Evolutionary conservation across 2,797 vertebrate species (phyloP), one percentile per base, ranked within the genome.

Genomic region (Calcarius lapponicus): DNA sequence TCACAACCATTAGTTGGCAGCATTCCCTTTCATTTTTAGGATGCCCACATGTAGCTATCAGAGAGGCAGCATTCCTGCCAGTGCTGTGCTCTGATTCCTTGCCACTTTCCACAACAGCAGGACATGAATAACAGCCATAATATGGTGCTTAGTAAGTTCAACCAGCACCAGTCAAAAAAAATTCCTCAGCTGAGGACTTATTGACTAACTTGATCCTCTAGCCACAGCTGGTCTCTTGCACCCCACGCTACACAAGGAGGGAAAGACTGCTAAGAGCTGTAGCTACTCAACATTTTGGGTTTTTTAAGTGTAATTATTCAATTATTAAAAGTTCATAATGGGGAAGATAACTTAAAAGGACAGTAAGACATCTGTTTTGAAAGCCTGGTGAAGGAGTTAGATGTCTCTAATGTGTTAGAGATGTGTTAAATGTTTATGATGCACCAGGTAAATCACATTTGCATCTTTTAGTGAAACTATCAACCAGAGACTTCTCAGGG

Each of bases 181-280:
- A 40, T 29, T 86, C 28, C 31, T 66, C 32, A 60, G 31, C 21
- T 60, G 57, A 70, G 53, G 45, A 81, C 9, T 29, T 74, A 5
- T 19, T 4, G 34, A 22, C 80, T 65, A 71, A 64, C 21, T n/a
- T 28, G 38, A 48, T 40, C 56, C 10, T 36, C 42, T 1, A 53
- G 11, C 12, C 45, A 57, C 21, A 73, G 22, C 20, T 24, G 17
- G 34, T 57, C 42, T 80, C 50, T 64, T 38, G 17, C 26, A 80
- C 21, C 29, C 38, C 34, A 32, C 0, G 0, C 20, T 57, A 38
- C 10, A n/a, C 9, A 53, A 45, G 38, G 65, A 86, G 22, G 12
- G 40, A 87, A 82, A 60, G 20, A 19, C 17, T 31, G 3, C 16
- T 28, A 60, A 21, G 3, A 53, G 4, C 38, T 22, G 6, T 4